phyloP scores from a whole-genome alignment of 2,113 vertebrate genomes.

The Perca fluviatilis region DNA sequence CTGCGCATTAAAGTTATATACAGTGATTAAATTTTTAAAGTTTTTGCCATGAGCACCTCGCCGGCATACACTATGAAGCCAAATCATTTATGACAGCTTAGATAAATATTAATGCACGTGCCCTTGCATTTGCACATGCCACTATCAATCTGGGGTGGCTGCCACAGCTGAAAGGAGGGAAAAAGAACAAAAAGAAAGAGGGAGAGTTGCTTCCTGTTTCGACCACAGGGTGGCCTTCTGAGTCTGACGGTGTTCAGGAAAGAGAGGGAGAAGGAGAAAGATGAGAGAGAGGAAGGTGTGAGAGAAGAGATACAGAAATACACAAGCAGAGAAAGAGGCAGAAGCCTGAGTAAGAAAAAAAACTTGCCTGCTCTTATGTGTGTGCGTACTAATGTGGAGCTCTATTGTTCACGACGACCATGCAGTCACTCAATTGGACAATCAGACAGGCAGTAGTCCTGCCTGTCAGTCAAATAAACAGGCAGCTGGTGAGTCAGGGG shows the following conservation, averaged over 20 bases:
- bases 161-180: conserved; percentile 54
- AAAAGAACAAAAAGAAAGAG: conserved; percentile 64
- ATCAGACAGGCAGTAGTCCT: conserved; percentile 21
- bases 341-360: conserved; percentile 21
- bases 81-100: conserved; percentile 99
- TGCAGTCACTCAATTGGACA: conserved; percentile 32
- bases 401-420: conserved; percentile 36
- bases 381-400: conserved; percentile 21
- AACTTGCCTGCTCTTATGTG: conserved; percentile 42
- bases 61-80: conserved; percentile 92
- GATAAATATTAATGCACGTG: conserved; percentile 99
- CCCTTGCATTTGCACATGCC: conserved; percentile 94
- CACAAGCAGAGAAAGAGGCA: background rate
- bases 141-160: conserved; percentile 92
- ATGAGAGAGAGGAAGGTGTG: background rate
- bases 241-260: conserved; percentile 52
- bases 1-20: conserved; percentile 98
- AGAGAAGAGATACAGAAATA: conserved; percentile 15
- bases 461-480: conserved; percentile 40
- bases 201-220: conserved; percentile 68
- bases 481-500: conserved; percentile 27
- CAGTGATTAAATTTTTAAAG: conserved; percentile 97
- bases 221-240: conserved; percentile 81
- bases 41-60: conserved; percentile 97
- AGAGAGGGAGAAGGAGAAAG: background rate